Evolutionary conservation across 53 echinoderm and acorn worm genomes (phyloP).

Genomic region (Astropecten irregularis): DNA sequence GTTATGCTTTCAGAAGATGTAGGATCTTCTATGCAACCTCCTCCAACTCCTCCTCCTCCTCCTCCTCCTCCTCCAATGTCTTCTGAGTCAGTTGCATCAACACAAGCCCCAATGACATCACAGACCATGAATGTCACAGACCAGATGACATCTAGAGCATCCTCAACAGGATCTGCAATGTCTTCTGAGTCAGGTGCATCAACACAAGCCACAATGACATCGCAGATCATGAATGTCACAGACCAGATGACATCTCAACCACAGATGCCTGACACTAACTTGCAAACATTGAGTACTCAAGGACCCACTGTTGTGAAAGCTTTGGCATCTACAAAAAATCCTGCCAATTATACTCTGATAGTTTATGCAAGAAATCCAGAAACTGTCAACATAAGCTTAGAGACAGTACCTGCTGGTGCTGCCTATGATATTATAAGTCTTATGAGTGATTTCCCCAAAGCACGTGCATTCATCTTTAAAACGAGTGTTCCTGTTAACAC

Average conservation of each 20-base stretch:
- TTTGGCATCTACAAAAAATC: conserved; percentile 2
- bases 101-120: too few relatives aligned
- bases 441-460: neutral
- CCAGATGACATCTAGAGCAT: neutral
- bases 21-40: too few relatives aligned
- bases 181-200: neutral
- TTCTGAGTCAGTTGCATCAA: too few relatives aligned
- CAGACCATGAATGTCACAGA: too few relatives aligned
- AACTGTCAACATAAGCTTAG: neutral
- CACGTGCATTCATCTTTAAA: neutral
- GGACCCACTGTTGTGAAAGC: neutral
- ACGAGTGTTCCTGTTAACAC: neutral
- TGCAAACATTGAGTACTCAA: neutral
- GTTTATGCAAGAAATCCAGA: conserved; percentile 22
- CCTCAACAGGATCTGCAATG: neutral
- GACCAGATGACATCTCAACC: neutral
- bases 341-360: conserved; percentile 25
- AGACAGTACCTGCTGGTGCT: neutral
- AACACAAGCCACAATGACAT: neutral
- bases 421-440: neutral
- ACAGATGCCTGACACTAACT: too few relatives aligned
- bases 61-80: neutral
- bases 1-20: neutral
- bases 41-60: too few relatives aligned
- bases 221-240: neutral